These are phyloP conservation scores for Ditylenchus dipsaci DNA, from an alignment of 1,140 invertebrate genomes.

Conservation along the genomic window DNA sequence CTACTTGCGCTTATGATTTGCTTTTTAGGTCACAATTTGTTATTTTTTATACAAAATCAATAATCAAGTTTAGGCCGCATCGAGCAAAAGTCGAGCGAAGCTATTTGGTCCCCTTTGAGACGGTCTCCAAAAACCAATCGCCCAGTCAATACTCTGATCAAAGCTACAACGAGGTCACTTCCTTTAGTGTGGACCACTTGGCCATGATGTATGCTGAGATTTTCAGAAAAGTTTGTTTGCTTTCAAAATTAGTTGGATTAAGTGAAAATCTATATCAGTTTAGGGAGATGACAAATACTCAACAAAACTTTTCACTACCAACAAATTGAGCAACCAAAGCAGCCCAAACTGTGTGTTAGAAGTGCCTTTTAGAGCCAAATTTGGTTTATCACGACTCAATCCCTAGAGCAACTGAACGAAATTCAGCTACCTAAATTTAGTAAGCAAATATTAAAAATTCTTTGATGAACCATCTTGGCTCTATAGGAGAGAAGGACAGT, in stretches of 20 bases:
- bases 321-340: constrained; percentile 1
- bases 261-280: background rate
- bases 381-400: constrained; percentile 14
- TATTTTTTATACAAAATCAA: background rate
- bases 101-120: background rate
- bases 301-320: constrained; percentile 15
- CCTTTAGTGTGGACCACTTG: constrained; percentile 9
- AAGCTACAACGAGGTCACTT: constrained; percentile 8
- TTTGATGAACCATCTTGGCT: background rate
- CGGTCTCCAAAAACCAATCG: background rate
- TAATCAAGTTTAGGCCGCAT: constrained; percentile 22
- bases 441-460: constrained; percentile 4
- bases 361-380: constrained; percentile 14
- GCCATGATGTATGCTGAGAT: constrained; percentile 5
- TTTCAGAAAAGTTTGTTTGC: constrained; percentile 6
- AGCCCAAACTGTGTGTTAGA: constrained; percentile 14
- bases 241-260: background rate
- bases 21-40: constrained; percentile 17
- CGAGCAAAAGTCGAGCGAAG: constrained; percentile 1
- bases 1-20: constrained; percentile 25
- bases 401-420: constrained; percentile 12
- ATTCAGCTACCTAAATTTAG: constrained; percentile 24
- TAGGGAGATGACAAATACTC: constrained; percentile 14
- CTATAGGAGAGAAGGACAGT: too few species aligned
- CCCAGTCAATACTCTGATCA: background rate